These are phyloP conservation scores for Limenitis arthemis DNA, from an alignment of 2,888 invertebrate genomes.

Conservation along the genomic window DNA sequence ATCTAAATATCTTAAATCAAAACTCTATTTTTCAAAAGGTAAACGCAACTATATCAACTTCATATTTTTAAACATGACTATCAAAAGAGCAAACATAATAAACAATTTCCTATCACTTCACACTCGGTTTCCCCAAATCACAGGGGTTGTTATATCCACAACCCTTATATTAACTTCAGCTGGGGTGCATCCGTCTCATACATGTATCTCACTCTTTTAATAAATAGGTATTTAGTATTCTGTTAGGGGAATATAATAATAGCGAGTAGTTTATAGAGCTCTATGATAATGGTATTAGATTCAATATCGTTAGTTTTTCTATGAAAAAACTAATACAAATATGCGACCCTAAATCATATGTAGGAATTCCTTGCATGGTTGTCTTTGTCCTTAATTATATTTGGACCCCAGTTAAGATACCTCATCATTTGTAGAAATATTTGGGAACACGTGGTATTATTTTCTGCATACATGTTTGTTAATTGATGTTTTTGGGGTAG, in stretches of 20 bases:
- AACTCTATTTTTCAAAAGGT: not conserved
- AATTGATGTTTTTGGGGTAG: constrained; percentile 6
- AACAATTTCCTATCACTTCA: constrained; percentile 54
- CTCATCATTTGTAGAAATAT: constrained; percentile 44
- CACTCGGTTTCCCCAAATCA: constrained; percentile 48
- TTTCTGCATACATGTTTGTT: constrained; percentile 14
- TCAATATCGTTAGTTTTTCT: no score
- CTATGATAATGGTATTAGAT: no score
- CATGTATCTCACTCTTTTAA: constrained; percentile 32
- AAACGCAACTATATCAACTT: not conserved
- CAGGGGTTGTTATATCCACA: constrained; percentile 36
- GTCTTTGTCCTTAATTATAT: constrained; percentile 34
- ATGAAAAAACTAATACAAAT: not conserved
- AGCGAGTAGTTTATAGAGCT: constrained; percentile 56
- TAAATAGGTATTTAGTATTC: constrained; percentile 71
- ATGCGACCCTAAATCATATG: constrained; percentile 44
- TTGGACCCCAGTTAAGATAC: constrained; percentile 43
- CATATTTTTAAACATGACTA: not conserved
- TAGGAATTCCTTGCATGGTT: constrained; percentile 38
- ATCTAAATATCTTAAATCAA: no score
- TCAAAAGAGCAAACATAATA: constrained; percentile 31
- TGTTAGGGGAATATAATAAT: constrained; percentile 65
- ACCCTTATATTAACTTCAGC: constrained; percentile 46
- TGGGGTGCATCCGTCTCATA: constrained; percentile 47
- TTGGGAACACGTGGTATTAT: constrained; percentile 16